Percentiles rank a stretch among this genome's conserved stretches.
Evolutionary conservation across 30 jellyfish, hydroid and myxozoan genomes (phyloP).

Genomic region (Aurelia aurita complex sp. Pacific): DNA sequence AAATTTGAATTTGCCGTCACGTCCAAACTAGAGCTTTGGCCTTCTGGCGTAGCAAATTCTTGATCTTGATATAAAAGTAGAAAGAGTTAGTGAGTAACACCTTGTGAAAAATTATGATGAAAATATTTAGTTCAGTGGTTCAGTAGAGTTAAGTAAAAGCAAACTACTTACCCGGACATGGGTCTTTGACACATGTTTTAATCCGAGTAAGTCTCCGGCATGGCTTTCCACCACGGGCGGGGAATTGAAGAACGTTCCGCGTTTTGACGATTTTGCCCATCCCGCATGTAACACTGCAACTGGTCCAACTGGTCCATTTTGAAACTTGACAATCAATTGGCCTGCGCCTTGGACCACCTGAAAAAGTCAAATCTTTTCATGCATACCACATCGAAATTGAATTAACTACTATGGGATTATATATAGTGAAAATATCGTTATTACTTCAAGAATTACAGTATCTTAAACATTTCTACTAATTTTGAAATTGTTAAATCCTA

Average conservation of each 20-base stretch:
- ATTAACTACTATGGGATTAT: too few relatives aligned
- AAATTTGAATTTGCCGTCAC: too few relatives aligned
- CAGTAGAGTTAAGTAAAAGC: background rate
- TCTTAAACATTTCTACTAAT: too few relatives aligned
- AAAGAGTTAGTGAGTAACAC: too few relatives aligned
- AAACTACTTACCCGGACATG: conserved; percentile 60
- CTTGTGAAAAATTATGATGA: too few relatives aligned
- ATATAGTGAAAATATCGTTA: too few relatives aligned
- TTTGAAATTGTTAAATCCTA: too few relatives aligned
- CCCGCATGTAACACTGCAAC: conserved; percentile 71
- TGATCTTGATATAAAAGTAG: too few relatives aligned
- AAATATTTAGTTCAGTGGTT: too few relatives aligned
- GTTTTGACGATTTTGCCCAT: conserved; percentile 37
- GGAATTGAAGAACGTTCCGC: conserved; percentile 57
- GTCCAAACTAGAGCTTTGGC: too few relatives aligned
- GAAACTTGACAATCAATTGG: conserved; percentile 49
- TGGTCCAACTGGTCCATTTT: conserved; percentile 69
- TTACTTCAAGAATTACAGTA: too few relatives aligned
- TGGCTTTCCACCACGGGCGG: conserved; percentile 52
- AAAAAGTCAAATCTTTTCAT: background rate
- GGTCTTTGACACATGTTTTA: conserved; percentile 26
- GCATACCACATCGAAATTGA: background rate
- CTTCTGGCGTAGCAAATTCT: too few relatives aligned
- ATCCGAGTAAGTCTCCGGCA: conserved; percentile 39
- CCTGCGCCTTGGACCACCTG: conserved; percentile 24